Evolutionary conservation across 2,113 vertebrate genomes (phyloP), one percentile per base, ranked within the genome.

Genomic region (Micromys minutus): DNA sequence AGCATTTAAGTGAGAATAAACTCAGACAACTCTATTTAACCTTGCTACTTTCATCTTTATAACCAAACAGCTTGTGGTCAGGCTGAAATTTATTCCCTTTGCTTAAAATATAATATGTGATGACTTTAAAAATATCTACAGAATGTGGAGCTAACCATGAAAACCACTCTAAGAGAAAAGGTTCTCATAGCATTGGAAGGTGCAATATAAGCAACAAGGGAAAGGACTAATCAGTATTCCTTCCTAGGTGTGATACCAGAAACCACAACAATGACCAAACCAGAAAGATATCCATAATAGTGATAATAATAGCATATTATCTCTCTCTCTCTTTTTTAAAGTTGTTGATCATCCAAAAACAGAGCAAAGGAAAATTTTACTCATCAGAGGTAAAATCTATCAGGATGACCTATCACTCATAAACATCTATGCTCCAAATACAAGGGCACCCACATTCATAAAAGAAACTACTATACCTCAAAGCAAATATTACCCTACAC

Each of bases 1-100:
- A 95, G 75, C 15, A 89, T 88, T 90, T 75, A 93, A 55, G 26
- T 15, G n/a, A 77, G 88, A 89, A 71, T 83, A 90, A 79, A 13
- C 29, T 77, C 12, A 85, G 26, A 81, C 2, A 91, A 76, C 85
- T 83, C 21, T 89, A 89, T 69, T 87, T 34, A 75, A 75, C 72
- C 5, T 55, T 61, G 42, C 65, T 76, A n/a, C 17, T 59, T 19
- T 75, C n/a, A 42, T 67, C 86, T 96, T 96, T 88, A 34, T 55
- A 91, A 75, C 11, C 2, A 89, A 95, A n/a, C 1, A 76, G 16
- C 17, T 67, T 36, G 21, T 80, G 12, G 52, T 79, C 45, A 75
- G n/a, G 3, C 12, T 87, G 63, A 57, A 86, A 63, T 55, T 94
- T n/a, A 26, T 84, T 96, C 42, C 50, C 76, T 86, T 87, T 59